These are phyloP conservation scores for Danionella dracula DNA, from an alignment of 2,797 vertebrate genomes.

Conservation along the genomic window DNA sequence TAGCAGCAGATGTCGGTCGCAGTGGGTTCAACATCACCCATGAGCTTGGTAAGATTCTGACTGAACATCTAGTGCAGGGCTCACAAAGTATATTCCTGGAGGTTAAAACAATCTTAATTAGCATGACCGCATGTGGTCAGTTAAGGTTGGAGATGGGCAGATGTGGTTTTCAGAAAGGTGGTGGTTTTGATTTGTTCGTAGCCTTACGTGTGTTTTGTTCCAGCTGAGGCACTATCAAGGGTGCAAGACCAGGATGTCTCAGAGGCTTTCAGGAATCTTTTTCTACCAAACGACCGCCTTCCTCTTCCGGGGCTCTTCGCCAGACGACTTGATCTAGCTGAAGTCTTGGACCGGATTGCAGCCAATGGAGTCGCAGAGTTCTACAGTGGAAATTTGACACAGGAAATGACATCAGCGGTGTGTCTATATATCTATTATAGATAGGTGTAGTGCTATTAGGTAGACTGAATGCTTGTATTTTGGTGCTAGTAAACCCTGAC, in stretches of 20 bases:
- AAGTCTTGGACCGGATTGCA: slow-evolving; percentile 77
- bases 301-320: slow-evolving; percentile 73
- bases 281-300: slow-evolving; percentile 75
- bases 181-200: no score
- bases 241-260: slow-evolving; percentile 77
- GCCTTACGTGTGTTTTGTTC: no score
- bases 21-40: slow-evolving; percentile 94
- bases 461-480: no score
- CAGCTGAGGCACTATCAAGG: slow-evolving; percentile 83
- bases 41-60: slow-evolving; percentile 79
- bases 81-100: no score
- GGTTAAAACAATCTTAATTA: no score
- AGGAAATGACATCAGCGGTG: slow-evolving; percentile 86
- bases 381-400: slow-evolving; percentile 83
- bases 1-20: slow-evolving; percentile 79
- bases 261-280: slow-evolving; percentile 74
- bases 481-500: no score
- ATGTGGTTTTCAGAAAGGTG: no score
- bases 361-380: slow-evolving; percentile 76
- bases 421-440: no score
- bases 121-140: no score
- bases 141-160: no score
- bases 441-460: no score
- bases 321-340: slow-evolving; percentile 79
- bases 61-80: neutral